A percentile compares a stretch with the other conserved stretches of the same genome.
These are phyloP conservation scores for Prionchulus punctatus DNA, from an alignment of 2,888 invertebrate species.

Conservation along the genomic window DNA sequence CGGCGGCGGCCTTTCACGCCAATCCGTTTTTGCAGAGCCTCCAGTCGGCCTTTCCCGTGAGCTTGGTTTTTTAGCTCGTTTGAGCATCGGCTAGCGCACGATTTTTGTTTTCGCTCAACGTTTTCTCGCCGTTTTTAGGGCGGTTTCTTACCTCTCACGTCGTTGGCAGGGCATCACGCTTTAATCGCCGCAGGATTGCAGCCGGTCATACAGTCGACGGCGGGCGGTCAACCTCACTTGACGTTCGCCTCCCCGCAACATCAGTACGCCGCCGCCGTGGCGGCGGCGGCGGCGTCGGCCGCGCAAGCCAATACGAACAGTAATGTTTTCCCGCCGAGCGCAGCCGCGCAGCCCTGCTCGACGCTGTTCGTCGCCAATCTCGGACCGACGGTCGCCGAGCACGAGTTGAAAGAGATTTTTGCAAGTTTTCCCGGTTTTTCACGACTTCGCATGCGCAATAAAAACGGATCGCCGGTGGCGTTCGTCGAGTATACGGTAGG, in stretches of 20 bases:
- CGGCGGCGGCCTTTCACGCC: neutral
- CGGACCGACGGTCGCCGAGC: neutral
- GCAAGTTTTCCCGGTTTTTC: neutral
- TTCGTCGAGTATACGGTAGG: neutral
- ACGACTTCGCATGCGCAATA: neutral
- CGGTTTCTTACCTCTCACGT: neutral
- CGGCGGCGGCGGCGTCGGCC: neutral
- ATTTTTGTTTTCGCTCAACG: too few species aligned
- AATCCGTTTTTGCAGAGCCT: constrained; percentile 4
- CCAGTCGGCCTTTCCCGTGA: constrained; percentile 1
- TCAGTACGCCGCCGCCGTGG: constrained; percentile 21
- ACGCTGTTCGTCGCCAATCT: neutral
- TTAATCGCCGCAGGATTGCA: neutral
- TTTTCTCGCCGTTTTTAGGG: neutral
- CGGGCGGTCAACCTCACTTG: too few species aligned
- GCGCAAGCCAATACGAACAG: neutral
- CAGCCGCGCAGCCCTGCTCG: neutral
- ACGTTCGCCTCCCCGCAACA: neutral
- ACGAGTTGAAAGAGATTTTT: neutral
- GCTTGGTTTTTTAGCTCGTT: neutral
- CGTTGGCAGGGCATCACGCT: neutral
- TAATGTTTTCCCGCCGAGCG: too few species aligned
- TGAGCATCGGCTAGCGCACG: too few species aligned
- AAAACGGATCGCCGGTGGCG: neutral
- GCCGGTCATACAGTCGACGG: neutral